Evolutionary conservation across 92 coral and sea anemone species (phyloP), one percentile per base, ranked within the genome.

Genomic region (Hydrozoanthus gracilis): DNA sequence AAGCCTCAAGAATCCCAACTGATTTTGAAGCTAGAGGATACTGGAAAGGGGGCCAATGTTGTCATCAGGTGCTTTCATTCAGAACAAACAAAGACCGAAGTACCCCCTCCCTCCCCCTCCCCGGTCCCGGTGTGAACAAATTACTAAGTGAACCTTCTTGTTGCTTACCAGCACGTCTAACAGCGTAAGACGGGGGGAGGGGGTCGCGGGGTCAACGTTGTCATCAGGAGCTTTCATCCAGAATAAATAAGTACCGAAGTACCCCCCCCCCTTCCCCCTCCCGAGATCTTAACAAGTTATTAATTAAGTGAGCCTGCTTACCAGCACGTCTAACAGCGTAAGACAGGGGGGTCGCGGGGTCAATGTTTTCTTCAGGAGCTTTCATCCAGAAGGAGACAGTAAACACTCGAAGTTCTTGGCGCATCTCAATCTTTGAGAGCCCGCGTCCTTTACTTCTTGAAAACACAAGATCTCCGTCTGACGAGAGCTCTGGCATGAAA

Each of bases 301-400:
- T n/a, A n/a, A n/a, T n/a, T 27, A 27, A 27, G 39, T 27, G 39
- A 27, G 2, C 20, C 76, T 27, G 55, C 84, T 16, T 92, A 96
- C 99, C 99, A 69, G 87, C 86, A 27, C 60, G 83, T 79, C 85
- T 84, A 3, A 93, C 98, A 48, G 99, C 95, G 78, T 96, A 96
- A 1, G 99, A 96, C 15, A 96, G 71, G 10, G 99, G 99, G 0
- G 99, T 96, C 66, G 98, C 99, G 14, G 99, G 99, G 84, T 96
- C 98, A 68, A 69, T 56, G 16, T 68, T 72, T 18, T 50, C 66
- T 7, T 72, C 90, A 46, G 86, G 87, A 65, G 91, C 93, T 71
- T 94, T 95, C 98, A 96, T 95, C 99, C 99, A 96, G 89, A 96
- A 96, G 35, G 98, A 92, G 18, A 95, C 89, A 10, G 99, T 95